Conservation (phyloP, 2,113 vertebrate genomes). For the Chaenogobius annularis region DNA sequence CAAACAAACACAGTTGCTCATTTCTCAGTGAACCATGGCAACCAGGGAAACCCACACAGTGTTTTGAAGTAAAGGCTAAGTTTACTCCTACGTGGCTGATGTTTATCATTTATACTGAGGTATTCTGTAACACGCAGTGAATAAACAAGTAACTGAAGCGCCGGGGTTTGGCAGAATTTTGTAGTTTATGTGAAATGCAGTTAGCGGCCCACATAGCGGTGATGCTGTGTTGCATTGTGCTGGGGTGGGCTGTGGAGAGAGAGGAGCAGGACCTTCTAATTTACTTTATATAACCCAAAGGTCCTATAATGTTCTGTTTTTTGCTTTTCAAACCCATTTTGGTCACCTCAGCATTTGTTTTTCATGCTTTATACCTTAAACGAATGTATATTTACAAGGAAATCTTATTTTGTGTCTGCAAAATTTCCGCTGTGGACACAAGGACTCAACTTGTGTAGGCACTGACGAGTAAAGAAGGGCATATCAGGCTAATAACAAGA, state of each 20-base stretch:
- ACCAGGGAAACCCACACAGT: slow-evolving; percentile 6
- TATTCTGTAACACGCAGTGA: neutral
- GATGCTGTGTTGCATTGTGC: neutral
- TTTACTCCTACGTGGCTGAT: slow-evolving; percentile 2
- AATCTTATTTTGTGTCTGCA: no score
- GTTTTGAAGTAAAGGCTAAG: slow-evolving; percentile 3
- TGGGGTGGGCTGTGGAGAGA: neutral
- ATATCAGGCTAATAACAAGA: no score
- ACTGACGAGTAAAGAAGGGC: no score
- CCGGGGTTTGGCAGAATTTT: neutral
- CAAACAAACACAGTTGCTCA: neutral
- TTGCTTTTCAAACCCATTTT: no score
- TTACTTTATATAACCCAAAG: no score
- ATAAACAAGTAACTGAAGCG: neutral
- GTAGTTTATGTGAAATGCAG: neutral
- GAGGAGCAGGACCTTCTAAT: no score
- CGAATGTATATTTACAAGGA: no score
- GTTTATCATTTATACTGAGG: neutral
- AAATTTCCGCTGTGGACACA: no score
- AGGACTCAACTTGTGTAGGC: no score
- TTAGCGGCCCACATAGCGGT: neutral
- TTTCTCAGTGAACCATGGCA: neutral
- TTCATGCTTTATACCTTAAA: no score
- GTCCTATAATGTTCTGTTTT: no score
- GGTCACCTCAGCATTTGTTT: no score